These are phyloP conservation scores for Chaetophractus vellerosus DNA, from an alignment of 2,797 vertebrate species.

Conservation along the genomic window DNA sequence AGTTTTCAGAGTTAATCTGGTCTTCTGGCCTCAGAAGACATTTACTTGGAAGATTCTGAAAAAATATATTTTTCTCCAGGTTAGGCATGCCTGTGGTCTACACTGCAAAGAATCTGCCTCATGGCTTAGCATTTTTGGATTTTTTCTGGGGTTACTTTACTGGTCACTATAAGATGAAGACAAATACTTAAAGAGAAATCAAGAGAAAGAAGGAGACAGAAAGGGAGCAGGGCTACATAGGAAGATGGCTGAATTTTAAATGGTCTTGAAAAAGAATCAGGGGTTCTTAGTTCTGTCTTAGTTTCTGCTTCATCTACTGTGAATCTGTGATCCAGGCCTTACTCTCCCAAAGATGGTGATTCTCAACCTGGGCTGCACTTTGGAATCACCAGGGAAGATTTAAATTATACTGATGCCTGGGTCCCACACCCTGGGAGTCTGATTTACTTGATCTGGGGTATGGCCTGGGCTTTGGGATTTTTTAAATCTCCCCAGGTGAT, in stretches of 20 bases:
- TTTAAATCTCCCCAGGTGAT: conserved; percentile 71
- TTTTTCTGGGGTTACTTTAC: conserved; percentile 42
- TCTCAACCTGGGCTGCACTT: neutral
- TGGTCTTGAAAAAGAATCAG: neutral
- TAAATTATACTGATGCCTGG: neutral
- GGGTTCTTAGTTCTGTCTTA: neutral
- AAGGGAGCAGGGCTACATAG: neutral
- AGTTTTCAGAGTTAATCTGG: neutral
- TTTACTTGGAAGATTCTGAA: conserved; percentile 30
- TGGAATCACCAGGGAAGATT: neutral
- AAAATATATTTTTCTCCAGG: neutral
- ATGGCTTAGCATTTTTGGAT: neutral
- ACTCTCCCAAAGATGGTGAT: neutral
- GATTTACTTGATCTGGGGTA: conserved; percentile 71
- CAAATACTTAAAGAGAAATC: conserved; percentile 16
- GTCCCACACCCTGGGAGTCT: neutral
- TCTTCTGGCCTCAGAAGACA: conserved; percentile 24
- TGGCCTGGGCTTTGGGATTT: neutral
- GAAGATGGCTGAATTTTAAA: neutral
- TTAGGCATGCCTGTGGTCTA: neutral
- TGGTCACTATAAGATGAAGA: neutral
- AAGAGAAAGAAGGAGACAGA: neutral
- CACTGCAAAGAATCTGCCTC: neutral
- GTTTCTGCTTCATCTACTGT: neutral
- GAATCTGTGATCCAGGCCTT: neutral